These are phyloP conservation scores for Trematomus bernacchii DNA, from an alignment of 2,797 vertebrate species.

Conservation along the genomic window DNA sequence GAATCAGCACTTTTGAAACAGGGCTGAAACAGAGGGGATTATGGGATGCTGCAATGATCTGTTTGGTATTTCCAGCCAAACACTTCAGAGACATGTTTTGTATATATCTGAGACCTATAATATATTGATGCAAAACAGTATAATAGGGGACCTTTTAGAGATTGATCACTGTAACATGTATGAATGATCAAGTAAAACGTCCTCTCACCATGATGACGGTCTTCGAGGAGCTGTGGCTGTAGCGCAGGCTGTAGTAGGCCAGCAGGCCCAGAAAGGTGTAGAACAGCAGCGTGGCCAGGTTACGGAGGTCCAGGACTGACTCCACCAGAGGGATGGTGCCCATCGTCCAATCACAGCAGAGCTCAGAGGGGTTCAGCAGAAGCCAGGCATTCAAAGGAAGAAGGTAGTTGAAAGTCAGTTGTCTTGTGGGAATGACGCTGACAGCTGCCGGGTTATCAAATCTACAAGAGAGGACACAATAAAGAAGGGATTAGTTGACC, in stretches of 20 bases:
- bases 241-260: slow-evolving; percentile 90
- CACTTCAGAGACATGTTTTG: too few relatives aligned
- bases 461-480: slow-evolving; percentile 75
- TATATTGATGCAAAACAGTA: too few relatives aligned
- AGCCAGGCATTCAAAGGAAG: slow-evolving; percentile 98
- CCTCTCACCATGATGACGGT: slow-evolving; percentile 94
- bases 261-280: slow-evolving; percentile 90
- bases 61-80: too few relatives aligned
- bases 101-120: too few relatives aligned
- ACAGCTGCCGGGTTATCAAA: slow-evolving; percentile 99
- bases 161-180: background rate
- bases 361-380: slow-evolving; percentile 94
- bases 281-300: slow-evolving; percentile 93
- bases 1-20: too few relatives aligned
- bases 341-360: slow-evolving; percentile 99
- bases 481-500: background rate
- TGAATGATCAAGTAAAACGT: background rate
- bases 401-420: slow-evolving; percentile 98
- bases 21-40: too few relatives aligned
- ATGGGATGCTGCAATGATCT: too few relatives aligned
- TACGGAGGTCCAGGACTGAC: slow-evolving; percentile 91
- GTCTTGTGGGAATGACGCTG: slow-evolving; percentile 92
- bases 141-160: too few relatives aligned
- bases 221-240: slow-evolving; percentile 92
- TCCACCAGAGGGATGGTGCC: slow-evolving; percentile 98